Conservation (phyloP, 2,888 invertebrate genomes). For the Andricus quercusramuli region DNA sequence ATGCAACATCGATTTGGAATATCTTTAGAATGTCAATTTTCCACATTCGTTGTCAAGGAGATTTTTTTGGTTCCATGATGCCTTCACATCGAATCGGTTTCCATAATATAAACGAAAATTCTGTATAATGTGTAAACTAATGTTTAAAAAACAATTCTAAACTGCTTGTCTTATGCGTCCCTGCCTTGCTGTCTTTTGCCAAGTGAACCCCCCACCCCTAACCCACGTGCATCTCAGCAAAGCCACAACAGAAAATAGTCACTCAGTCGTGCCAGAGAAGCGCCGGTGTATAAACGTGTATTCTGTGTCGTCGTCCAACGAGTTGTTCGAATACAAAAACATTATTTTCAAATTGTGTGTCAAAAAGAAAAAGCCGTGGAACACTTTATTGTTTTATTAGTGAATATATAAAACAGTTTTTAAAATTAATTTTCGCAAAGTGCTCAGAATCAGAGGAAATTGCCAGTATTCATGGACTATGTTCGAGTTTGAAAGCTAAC, state of each 20-base stretch:
- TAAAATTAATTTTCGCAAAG: not conserved
- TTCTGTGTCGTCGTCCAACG: not conserved
- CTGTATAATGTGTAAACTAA: too few species aligned
- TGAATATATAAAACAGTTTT: not conserved
- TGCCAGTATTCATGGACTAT: slow-evolving; percentile 14
- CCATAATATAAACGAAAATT: too few species aligned
- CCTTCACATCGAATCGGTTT: too few species aligned
- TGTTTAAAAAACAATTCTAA: too few species aligned
- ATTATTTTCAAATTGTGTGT: not conserved
- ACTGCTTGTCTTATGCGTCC: not conserved
- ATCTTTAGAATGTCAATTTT: too few species aligned
- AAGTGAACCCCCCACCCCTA: slow-evolving; percentile 25
- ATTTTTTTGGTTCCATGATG: too few species aligned
- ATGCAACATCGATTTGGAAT: too few species aligned
- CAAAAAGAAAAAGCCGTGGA: not conserved
- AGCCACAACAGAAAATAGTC: not conserved
- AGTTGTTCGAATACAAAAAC: not conserved
- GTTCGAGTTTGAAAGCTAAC: slow-evolving; percentile 35
- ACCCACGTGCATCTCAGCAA: slow-evolving; percentile 15
- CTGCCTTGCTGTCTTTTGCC: not conserved
- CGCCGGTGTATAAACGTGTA: not conserved
- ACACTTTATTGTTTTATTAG: not conserved
- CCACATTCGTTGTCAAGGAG: too few species aligned
- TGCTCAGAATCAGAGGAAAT: not conserved
- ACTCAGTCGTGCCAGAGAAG: not conserved